Conservation (phyloP, 2,797 vertebrate species). For the Sebastes glaucus region DNA sequence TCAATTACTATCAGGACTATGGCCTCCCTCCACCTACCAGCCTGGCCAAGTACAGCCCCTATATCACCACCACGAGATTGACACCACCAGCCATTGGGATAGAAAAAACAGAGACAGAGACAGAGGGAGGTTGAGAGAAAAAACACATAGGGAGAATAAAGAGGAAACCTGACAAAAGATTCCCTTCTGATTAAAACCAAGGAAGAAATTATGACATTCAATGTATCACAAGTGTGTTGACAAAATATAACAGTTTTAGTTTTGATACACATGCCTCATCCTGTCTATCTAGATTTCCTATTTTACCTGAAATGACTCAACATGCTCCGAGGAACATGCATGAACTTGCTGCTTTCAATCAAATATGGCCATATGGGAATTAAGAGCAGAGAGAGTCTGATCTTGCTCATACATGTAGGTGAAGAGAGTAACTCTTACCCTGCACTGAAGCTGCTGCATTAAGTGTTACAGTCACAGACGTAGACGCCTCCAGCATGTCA, state of each 20-base stretch:
- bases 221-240: neutral
- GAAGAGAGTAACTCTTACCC: neutral
- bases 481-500: constrained; percentile 1
- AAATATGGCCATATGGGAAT: neutral
- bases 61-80: neutral
- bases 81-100: neutral
- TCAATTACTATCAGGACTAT: neutral
- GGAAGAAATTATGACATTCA: neutral
- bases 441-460: neutral
- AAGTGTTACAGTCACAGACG: neutral
- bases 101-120: no score
- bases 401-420: constrained; percentile 32
- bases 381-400: neutral
- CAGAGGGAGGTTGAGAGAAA: no score
- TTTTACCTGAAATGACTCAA: neutral
- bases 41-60: neutral
- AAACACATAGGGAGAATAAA: neutral
- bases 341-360: constrained; percentile 1
- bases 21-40: neutral
- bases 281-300: neutral
- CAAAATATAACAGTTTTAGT: neutral
- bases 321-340: neutral
- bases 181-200: neutral
- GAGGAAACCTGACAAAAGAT: neutral
- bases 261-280: neutral